These are phyloP conservation scores for mouse (Mus musculus) DNA, from an alignment of 2,113 vertebrate genomes.

Conservation along the genomic window GRCm39 chr5:31934001-31934500, in stretches of 20 bases:
- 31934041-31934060: not conserved
- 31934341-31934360: not conserved
- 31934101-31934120: not conserved
- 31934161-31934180: not conserved
- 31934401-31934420: constrained; percentile 38
- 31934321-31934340: constrained; percentile 51
- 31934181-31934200: not conserved
- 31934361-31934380: constrained; percentile 19
- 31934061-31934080: not conserved
- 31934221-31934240: not conserved
- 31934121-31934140: not conserved
- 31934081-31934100: not conserved
- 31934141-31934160: not conserved
- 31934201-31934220: not conserved
- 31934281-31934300: not conserved
- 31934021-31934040: not conserved
- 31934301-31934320: not conserved
- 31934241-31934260: constrained; percentile 18
- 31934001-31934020: not conserved
- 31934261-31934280: not conserved
- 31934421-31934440: constrained; percentile 70
- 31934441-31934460: constrained; percentile 55
- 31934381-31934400: constrained; percentile 6
- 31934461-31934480: constrained; percentile 73
- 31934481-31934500: constrained; percentile 54